These are phyloP conservation scores for Pseudanteris insignis DNA, from an alignment of 2,888 invertebrate genomes.

Conservation along the genomic window DNA sequence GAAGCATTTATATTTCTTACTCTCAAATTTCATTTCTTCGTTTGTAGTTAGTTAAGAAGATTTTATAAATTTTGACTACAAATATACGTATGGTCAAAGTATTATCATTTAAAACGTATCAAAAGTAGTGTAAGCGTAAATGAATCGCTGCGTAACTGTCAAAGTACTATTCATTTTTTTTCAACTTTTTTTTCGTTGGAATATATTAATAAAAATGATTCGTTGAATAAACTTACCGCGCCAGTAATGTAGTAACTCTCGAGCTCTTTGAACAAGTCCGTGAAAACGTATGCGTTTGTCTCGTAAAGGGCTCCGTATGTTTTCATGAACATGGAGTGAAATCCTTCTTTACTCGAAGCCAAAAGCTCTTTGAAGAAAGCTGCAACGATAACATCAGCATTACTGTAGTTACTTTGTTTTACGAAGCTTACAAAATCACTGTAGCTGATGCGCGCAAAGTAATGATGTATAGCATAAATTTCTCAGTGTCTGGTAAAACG, in stretches of 20 bases:
- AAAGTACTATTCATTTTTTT: no score
- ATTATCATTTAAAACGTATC: no score
- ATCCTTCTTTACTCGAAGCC: conserved; percentile 82
- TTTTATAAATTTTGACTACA: no score
- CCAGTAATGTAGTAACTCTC: conserved; percentile 90
- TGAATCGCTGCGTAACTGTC: no score
- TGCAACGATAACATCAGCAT: conserved; percentile 67
- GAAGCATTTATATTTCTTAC: no score
- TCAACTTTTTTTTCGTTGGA: no score
- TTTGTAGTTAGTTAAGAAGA: no score
- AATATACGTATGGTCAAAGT: no score
- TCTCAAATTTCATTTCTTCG: no score
- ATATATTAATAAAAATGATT: neutral
- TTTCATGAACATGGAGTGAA: conserved; percentile 94
- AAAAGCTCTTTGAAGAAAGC: conserved; percentile 89
- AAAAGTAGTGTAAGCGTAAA: no score
- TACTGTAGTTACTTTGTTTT: conserved; percentile 21
- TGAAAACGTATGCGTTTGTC: conserved; percentile 91
- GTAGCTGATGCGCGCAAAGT: neutral
- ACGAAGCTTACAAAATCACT: conserved; percentile 7
- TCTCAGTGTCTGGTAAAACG: neutral
- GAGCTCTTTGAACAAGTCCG: conserved; percentile 87
- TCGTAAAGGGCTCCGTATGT: conserved; percentile 96
- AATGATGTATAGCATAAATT: neutral
- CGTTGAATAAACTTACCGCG: conserved; percentile 53